A percentile compares a stretch with the other conserved stretches of the same genome.
These are phyloP conservation scores for Nasonia longicornis DNA, from an alignment of 1,140 invertebrate species.

Conservation along the genomic window DNA sequence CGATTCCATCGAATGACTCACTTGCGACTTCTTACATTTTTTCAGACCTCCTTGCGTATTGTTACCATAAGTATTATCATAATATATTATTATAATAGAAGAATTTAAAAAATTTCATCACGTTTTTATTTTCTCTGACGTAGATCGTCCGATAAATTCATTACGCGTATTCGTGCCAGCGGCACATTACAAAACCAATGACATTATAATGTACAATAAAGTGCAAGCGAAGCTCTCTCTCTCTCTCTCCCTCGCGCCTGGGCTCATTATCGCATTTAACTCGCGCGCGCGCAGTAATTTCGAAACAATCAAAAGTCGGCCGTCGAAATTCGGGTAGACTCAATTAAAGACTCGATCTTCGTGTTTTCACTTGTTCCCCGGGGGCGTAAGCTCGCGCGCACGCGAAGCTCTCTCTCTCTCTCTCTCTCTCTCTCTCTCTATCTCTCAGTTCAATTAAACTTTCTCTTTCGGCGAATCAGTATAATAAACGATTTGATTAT, in stretches of 20 bases:
- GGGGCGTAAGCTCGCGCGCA: neutral
- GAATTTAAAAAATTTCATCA: too few relatives aligned
- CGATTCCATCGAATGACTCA: too few relatives aligned
- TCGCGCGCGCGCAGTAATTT: neutral
- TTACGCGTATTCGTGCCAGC: neutral
- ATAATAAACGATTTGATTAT: too few relatives aligned
- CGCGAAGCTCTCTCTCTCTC: neutral
- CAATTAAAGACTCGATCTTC: neutral
- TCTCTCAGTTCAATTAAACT: neutral
- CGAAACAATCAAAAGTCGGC: neutral
- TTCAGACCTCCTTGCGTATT: too few relatives aligned
- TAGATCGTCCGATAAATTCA: too few relatives aligned
- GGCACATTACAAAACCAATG: neutral
- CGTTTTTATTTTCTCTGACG: too few relatives aligned
- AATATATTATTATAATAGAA: too few relatives aligned
- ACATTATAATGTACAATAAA: neutral
- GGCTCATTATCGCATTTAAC: neutral
- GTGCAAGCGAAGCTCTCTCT: neutral
- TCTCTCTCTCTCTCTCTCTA: too few relatives aligned
- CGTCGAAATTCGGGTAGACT: neutral
- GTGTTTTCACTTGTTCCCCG: neutral
- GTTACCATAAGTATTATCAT: too few relatives aligned
- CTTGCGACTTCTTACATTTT: too few relatives aligned
- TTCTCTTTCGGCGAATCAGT: neutral
- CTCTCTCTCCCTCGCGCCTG: neutral